Conservation (phyloP, 1,140 invertebrate species). For the Lamellibrachia luymesi region DNA sequence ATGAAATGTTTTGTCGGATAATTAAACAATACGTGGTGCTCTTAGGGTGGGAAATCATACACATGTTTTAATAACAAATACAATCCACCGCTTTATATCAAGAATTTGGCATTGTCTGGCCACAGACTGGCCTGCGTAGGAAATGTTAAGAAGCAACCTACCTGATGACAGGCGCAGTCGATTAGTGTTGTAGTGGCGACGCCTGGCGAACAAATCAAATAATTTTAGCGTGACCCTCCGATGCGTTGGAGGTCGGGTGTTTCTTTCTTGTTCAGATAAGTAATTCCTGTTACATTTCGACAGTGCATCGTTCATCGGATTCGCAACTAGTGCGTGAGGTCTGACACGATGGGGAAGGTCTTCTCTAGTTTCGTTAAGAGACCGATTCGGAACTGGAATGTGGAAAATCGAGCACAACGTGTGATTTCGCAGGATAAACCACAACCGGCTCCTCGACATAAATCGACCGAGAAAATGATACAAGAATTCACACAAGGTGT, state of each 20-base stretch:
- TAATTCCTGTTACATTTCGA: background rate
- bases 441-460: slow-evolving; percentile 12
- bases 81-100: too few relatives aligned
- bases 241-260: background rate
- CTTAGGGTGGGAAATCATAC: too few relatives aligned
- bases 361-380: slow-evolving; percentile 21
- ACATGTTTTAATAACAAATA: too few relatives aligned
- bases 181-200: background rate
- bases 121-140: too few relatives aligned
- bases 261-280: background rate
- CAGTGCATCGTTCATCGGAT: background rate
- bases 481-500: slow-evolving; percentile 13
- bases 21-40: too few relatives aligned
- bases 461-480: slow-evolving; percentile 2
- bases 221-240: background rate
- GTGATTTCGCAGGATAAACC: slow-evolving; percentile 22
- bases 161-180: background rate
- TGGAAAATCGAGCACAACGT: slow-evolving; percentile 22
- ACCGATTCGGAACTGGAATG: slow-evolving; percentile 24
- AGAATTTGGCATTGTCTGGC: too few relatives aligned
- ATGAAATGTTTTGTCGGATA: too few relatives aligned
- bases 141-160: background rate
- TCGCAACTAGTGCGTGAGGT: background rate
- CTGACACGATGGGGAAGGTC: slow-evolving; percentile 25
- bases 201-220: background rate